Evolutionary conservation across 2,113 vertebrate genomes (phyloP), one percentile per base, ranked within the genome.

Genomic region (Dipodomys stephensi): DNA sequence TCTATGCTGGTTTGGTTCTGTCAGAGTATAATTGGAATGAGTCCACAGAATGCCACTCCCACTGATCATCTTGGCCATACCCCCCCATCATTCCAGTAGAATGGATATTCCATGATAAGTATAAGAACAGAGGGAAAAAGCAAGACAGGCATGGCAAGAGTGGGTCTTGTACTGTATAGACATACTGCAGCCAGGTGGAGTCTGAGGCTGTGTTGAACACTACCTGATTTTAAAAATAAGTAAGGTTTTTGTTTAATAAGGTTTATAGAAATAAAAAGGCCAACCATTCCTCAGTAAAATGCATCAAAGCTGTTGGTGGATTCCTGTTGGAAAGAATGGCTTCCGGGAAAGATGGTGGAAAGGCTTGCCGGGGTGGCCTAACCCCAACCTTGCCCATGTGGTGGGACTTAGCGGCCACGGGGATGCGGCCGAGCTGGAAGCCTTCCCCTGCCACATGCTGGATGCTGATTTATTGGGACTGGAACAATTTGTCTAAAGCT

Each of bases 401-500:
- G 35, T 0, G 44, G 80, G 20, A 62, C 68, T 2, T 10, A 25
- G 72, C 88, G 88, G 3, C 28, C 0, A 0, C 0, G 6, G 86
- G 88, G 82, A 93, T 4, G 35, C 1, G 0, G 76, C 73, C 83
- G 94, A 90, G 35, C 39, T 90, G 69, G 94, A 91, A 90, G 94
- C 84, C 83, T 85, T 93, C 92, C 92, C 85, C 0, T 28, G 2
- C 94, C 94, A 67, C 97, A 62, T 73, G 97, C 98, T 71, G 91
- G 95, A 91, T 92, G 94, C 97, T 98, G 98, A 98, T 98, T 98
- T 98, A 98, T 98, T 97, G 97, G 96, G 97, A 98, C 97, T 98
- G 97, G 98, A 98, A 98, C 98, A 98, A 98, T 98, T 98, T 98
- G 98, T 98, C 98, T 98, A 97, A 92, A 98, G 98, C 98, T 98